Conservation (phyloP, 1,140 invertebrate species). For the Diploscapter pachys region DNA sequence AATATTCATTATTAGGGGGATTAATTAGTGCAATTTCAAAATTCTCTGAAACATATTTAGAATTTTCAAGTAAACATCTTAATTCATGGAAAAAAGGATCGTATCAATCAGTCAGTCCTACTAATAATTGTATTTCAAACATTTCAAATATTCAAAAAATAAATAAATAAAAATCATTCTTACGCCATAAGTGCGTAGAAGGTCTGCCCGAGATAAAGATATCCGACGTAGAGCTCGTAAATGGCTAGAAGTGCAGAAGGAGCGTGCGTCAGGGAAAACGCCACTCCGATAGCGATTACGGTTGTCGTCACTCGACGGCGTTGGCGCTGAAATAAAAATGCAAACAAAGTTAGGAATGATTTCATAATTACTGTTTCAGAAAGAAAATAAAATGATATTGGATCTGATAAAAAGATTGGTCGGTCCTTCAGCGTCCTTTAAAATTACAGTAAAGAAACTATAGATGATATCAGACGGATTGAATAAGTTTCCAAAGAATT, state of each 20-base stretch:
- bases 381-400: neutral
- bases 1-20: neutral
- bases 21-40: neutral
- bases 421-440: neutral
- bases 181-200: constrained; percentile 32
- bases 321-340: constrained; percentile 41
- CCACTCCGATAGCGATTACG: constrained; percentile 54
- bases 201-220: constrained; percentile 33
- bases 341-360: neutral
- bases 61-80: too few relatives aligned
- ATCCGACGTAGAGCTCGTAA: constrained; percentile 53
- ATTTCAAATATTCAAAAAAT: neutral
- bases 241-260: constrained; percentile 55
- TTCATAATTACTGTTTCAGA: constrained; percentile 13
- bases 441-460: constrained; percentile 11
- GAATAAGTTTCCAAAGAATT: too few relatives aligned
- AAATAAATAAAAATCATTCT: neutral
- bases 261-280: constrained; percentile 56
- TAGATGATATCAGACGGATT: too few relatives aligned
- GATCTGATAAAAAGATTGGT: neutral
- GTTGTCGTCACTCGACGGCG: constrained; percentile 49
- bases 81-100: neutral
- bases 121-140: neutral
- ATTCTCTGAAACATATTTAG: too few relatives aligned
- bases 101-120: neutral